Conservation (phyloP, 1,140 invertebrate species). For the Rhyzopertha dominica region DNA sequence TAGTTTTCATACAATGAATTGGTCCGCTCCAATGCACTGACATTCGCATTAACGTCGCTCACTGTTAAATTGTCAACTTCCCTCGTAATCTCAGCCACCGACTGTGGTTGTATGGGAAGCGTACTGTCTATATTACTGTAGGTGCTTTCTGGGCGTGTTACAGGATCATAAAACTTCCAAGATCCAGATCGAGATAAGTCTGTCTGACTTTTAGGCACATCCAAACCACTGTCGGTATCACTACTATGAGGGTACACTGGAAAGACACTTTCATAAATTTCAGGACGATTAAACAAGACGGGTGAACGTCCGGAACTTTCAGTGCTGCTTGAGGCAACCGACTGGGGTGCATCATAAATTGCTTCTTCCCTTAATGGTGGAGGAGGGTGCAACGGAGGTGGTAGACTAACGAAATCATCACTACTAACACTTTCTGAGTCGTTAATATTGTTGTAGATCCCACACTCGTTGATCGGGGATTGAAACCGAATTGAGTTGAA, state of each 20-base stretch:
- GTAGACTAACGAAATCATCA: conserved; percentile 15
- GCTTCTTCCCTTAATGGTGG: conserved; percentile 46
- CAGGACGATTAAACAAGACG: too few relatives aligned
- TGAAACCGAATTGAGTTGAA: conserved; percentile 38
- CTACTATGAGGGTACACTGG: conserved; percentile 21
- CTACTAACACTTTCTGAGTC: conserved; percentile 16
- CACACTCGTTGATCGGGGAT: conserved; percentile 33
- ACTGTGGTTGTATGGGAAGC: too few relatives aligned
- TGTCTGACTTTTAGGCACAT: conserved; percentile 22
- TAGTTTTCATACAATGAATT: conserved; percentile 35
- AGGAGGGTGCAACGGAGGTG: too few relatives aligned
- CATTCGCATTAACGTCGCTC: conserved; percentile 26
- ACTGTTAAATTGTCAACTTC: too few relatives aligned
- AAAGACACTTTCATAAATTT: conserved; percentile 40
- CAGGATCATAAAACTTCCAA: conserved; percentile 53
- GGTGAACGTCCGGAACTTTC: conserved; percentile 41
- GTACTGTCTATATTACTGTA: conserved; percentile 31
- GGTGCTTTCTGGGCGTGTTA: conserved; percentile 37
- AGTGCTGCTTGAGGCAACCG: conserved; percentile 45
- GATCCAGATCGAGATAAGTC: conserved; percentile 49
- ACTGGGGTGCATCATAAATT: conserved; percentile 54
- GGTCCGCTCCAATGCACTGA: conserved; percentile 10
- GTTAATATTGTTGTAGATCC: conserved; percentile 34
- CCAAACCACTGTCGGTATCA: conserved; percentile 20
- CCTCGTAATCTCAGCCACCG: too few relatives aligned